Percentiles rank a stretch among this genome's conserved stretches.
Conservation (phyloP, 2,797 vertebrate genomes). For the Corythornis leucogaster region DNA sequence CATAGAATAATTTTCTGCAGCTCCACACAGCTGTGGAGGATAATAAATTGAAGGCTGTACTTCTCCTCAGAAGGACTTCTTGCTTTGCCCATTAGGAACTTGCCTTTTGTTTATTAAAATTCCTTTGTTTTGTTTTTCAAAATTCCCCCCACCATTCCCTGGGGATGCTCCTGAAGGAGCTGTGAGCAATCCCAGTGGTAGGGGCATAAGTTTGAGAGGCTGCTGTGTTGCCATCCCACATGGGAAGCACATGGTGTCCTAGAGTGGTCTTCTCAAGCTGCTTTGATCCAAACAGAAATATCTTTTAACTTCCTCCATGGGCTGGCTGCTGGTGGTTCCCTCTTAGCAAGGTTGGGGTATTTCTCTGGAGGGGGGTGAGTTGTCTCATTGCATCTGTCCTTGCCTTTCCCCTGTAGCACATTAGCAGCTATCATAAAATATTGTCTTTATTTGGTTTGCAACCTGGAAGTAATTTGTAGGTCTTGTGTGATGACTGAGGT, state of each 20-base stretch:
- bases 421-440: background rate
- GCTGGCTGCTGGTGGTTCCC: background rate
- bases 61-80: background rate
- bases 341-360: fast-evolving
- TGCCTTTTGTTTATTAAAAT: background rate
- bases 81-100: background rate
- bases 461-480: background rate
- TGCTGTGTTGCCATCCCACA: fast-evolving
- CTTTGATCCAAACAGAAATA: background rate
- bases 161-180: background rate
- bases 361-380: background rate
- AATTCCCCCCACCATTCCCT: background rate
- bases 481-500: background rate
- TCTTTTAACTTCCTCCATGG: background rate
- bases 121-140: background rate
- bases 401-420: background rate
- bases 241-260: background rate
- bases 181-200: background rate
- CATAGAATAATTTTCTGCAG: background rate
- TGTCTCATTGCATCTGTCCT: background rate
- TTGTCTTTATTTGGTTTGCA: background rate
- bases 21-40: background rate
- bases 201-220: background rate
- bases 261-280: background rate
- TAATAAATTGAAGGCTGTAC: background rate